Evolutionary conservation across 2,797 vertebrate genomes (phyloP), one percentile per base, ranked within the genome.

Genomic region (Ctenopoma multispine): DNA sequence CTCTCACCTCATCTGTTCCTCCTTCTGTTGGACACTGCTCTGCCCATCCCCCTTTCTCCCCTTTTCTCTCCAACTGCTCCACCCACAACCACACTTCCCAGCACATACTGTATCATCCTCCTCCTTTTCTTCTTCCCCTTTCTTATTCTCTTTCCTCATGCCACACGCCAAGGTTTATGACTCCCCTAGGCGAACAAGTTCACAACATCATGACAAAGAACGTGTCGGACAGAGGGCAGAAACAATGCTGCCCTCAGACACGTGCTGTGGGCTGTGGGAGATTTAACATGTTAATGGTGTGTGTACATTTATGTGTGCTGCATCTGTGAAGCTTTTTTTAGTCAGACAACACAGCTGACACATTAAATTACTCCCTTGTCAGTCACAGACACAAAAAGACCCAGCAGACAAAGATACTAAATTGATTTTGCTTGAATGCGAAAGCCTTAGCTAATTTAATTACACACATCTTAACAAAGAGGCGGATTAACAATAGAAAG

Each of bases 1-100:
- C 74, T 50, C 77, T 87, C 81, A 83, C 86, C 82, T 91, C 88
- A 69, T 90, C 87, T 88, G 86, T 85, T 92, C 81, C 81, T 90
- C 89, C 84, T 84, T 88, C 89, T 88, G 89, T 90, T 77, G 86
- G 86, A 90, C 88, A 88, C 70, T 56, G 49, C 29, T 70, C 68
- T 67, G 67, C 85, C 89, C 89, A 87, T 84, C 87, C 87, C 88
- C 88, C 84, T 63, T 67, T 74, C 60, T 51, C 68, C 77, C 67
- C 66, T 54, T 38, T 55, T 83, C 77, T 80, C 63, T 78, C 66
- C 36, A 48, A 76, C 64, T 69, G 80, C 88, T 85, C 83, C 84
- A 81, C 90, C 87, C 87, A 85, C 63, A 75, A 63, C 63, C 73
- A 61, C 78, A 76, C 77, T 86, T 80, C 80, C 63, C 58, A 68